A percentile compares a stretch with the other conserved stretches of the same genome.
These are phyloP conservation scores for Athetis lepigone DNA, from an alignment of 2,888 invertebrate species.

Conservation along the genomic window DNA sequence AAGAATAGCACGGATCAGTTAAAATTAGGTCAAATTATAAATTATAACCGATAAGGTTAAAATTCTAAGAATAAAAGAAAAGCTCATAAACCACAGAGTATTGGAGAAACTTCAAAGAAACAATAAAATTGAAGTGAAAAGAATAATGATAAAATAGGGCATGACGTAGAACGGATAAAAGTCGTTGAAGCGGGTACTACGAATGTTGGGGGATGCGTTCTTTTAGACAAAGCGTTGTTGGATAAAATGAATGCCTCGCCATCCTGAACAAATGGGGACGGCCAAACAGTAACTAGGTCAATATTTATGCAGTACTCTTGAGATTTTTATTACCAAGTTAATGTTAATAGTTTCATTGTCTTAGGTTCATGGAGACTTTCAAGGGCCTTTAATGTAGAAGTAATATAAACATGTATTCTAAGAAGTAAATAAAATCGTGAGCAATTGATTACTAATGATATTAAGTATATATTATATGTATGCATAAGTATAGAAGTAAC, in stretches of 20 bases:
- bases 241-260: conserved; percentile 69
- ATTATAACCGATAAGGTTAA: conserved; percentile 51
- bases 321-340: conserved; percentile 51
- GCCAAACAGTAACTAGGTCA: conserved; percentile 61
- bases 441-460: conserved; percentile 29
- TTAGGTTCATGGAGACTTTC: conserved; percentile 30
- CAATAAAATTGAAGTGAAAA: conserved; percentile 44
- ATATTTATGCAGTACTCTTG: conserved; percentile 50
- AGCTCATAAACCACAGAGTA: conserved; percentile 48
- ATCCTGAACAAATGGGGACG: conserved; percentile 54
- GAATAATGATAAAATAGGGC: conserved; percentile 41
- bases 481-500: no score
- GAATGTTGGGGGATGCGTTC: conserved; percentile 38
- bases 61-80: conserved; percentile 59
- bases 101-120: conserved; percentile 55
- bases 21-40: conserved; percentile 60
- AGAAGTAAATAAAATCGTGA: conserved; percentile 30
- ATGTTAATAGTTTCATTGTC: conserved; percentile 49
- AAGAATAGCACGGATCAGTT: conserved; percentile 45
- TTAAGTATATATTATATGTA: not conserved
- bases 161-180: conserved; percentile 33
- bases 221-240: conserved; percentile 58
- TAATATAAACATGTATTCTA: conserved; percentile 24
- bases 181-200: conserved; percentile 31
- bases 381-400: conserved; percentile 1